These are phyloP conservation scores for Plutella xylostella DNA, from an alignment of 2,888 invertebrate species.

Conservation along the genomic window DNA sequence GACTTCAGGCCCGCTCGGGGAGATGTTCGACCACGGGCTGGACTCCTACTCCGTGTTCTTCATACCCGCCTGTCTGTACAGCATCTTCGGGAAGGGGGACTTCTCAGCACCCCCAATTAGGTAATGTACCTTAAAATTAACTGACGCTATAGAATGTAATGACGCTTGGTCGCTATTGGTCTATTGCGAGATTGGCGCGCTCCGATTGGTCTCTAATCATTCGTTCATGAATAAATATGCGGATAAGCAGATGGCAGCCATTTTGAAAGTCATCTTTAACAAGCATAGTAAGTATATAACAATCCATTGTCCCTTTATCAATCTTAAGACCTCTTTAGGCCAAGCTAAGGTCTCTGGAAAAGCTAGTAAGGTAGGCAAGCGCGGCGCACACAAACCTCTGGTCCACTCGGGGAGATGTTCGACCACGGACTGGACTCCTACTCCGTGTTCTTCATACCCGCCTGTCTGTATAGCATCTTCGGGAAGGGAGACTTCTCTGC, in stretches of 20 bases:
- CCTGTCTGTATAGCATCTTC: slow-evolving; percentile 94
- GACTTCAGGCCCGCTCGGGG: slow-evolving; percentile 94
- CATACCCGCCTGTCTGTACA: slow-evolving; percentile 94
- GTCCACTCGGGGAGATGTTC: slow-evolving; percentile 96
- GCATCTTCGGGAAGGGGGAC: slow-evolving; percentile 86
- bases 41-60: slow-evolving; percentile 97
- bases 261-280: too few species aligned
- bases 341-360: too few species aligned
- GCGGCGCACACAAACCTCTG: slow-evolving; percentile 91
- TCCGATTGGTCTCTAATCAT: too few species aligned
- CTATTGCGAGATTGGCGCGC: too few species aligned
- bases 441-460: slow-evolving; percentile 93
- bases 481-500: slow-evolving; percentile 80
- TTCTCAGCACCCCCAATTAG: slow-evolving; percentile 72
- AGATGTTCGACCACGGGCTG: slow-evolving; percentile 97
- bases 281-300: too few species aligned
- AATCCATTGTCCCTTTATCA: too few species aligned
- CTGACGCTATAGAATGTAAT: too few species aligned
- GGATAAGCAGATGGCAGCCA: too few species aligned
- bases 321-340: too few species aligned
- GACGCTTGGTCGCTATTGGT: too few species aligned
- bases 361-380: slow-evolving; percentile 99
- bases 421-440: slow-evolving; percentile 99
- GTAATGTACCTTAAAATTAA: slow-evolving; percentile 27
- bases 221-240: too few species aligned